Conservation (phyloP, 2,797 vertebrate species). For the Acanthornis magna region DNA sequence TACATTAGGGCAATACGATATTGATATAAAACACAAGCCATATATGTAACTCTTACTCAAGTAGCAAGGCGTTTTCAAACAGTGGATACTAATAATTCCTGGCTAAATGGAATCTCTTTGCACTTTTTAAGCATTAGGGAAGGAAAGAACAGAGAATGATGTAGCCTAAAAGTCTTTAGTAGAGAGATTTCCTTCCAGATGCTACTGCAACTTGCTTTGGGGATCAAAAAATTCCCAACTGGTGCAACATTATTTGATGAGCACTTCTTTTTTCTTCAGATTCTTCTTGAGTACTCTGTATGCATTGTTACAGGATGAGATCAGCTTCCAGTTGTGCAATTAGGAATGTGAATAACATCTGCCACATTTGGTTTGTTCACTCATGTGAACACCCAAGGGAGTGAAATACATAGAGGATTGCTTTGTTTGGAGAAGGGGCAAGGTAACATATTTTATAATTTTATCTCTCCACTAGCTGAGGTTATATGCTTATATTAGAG, state of each 20-base stretch:
- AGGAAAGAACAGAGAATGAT: background rate
- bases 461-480: background rate
- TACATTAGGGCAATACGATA: conserved; percentile 40
- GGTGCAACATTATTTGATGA: conserved; percentile 8
- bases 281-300: background rate
- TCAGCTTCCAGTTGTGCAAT: conserved; percentile 58
- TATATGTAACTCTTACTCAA: conserved; percentile 38
- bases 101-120: conserved; percentile 35
- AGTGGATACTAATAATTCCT: conserved; percentile 28
- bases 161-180: background rate
- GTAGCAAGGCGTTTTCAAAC: conserved; percentile 10
- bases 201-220: background rate
- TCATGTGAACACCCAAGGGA: conserved; percentile 17
- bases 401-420: background rate
- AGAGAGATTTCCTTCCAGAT: conserved; percentile 28
- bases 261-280: background rate
- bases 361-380: conserved; percentile 39
- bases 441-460: conserved; percentile 19
- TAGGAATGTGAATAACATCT: conserved; percentile 62
- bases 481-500: background rate
- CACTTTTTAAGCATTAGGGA: conserved; percentile 24
- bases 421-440: conserved; percentile 5
- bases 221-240: conserved; percentile 24
- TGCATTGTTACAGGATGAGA: conserved; percentile 39
- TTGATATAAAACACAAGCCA: conserved; percentile 38